Percentiles rank a stretch among this genome's conserved stretches.
Evolutionary conservation across 35 echinoderm and acorn worm species (phyloP).

Genomic region (Strongylocentrotus purpuratus): DNA sequence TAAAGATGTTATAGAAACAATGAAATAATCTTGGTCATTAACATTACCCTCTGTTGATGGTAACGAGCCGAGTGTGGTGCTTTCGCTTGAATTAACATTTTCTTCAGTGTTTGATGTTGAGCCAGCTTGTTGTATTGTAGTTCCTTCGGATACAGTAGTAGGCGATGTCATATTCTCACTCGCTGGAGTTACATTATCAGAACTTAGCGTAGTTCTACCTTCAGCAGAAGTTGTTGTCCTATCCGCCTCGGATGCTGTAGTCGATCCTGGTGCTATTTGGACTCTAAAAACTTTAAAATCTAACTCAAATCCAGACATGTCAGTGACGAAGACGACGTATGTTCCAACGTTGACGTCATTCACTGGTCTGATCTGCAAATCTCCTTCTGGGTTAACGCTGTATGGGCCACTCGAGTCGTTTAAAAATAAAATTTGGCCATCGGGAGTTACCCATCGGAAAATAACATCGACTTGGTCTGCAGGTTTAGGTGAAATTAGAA

Average conservation of each 20-base stretch:
- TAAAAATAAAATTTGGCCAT: background rate
- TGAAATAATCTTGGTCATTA: background rate
- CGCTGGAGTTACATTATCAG: too few relatives aligned
- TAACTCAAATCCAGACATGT: background rate
- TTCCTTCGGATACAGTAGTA: background rate
- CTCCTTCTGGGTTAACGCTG: background rate
- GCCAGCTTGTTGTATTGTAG: background rate
- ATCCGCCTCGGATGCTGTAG: background rate
- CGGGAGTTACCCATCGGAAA: background rate
- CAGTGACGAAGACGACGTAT: background rate
- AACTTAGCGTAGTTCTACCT: too few relatives aligned
- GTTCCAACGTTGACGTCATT: background rate
- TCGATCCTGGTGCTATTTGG: background rate
- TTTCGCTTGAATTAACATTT: background rate
- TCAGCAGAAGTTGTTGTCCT: too few relatives aligned
- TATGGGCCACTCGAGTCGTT: background rate
- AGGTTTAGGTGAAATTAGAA: background rate
- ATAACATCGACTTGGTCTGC: background rate
- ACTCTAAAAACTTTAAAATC: background rate
- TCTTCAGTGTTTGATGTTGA: background rate
- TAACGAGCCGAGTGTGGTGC: background rate
- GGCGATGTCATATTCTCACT: too few relatives aligned
- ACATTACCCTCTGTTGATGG: background rate
- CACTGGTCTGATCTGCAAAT: background rate
- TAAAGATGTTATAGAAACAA: background rate